These are phyloP conservation scores for Barnardius zonarius DNA, from an alignment of 2,113 vertebrate genomes.

Conservation along the genomic window DNA sequence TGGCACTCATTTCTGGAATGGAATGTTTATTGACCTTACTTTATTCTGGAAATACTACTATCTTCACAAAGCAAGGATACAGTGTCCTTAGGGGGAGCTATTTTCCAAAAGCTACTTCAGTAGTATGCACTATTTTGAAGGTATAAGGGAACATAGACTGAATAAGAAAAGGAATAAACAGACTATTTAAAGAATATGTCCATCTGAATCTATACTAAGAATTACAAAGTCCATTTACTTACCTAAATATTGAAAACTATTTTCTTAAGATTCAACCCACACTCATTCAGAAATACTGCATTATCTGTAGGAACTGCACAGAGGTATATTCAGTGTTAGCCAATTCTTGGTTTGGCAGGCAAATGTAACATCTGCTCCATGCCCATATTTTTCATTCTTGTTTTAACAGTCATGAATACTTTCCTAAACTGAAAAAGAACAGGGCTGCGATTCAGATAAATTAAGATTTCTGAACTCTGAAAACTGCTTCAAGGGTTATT, in stretches of 20 bases:
- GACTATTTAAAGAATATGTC: not conserved
- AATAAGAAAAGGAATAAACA: not conserved
- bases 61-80: not conserved
- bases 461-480: slow-evolving; percentile 51
- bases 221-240: not conserved
- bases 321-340: not conserved
- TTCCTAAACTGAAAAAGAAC: slow-evolving; percentile 65
- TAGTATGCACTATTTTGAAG: not conserved
- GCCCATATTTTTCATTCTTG: slow-evolving; percentile 44
- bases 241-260: not conserved
- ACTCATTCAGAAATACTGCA: not conserved
- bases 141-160: not conserved
- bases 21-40: not conserved
- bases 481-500: slow-evolving; percentile 31
- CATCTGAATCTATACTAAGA: not conserved
- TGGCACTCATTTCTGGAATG: not conserved
- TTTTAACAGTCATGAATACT: slow-evolving; percentile 60
- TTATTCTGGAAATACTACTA: not conserved
- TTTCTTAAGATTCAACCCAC: not conserved
- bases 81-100: not conserved
- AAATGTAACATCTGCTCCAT: slow-evolving; percentile 54
- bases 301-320: not conserved
- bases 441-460: slow-evolving; percentile 41
- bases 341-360: slow-evolving; percentile 41
- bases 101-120: not conserved